Percentiles rank a stretch among this genome's conserved stretches.
Evolutionary conservation across 2,797 vertebrate genomes (phyloP).

Genomic region (Bradypus variegatus): DNA sequence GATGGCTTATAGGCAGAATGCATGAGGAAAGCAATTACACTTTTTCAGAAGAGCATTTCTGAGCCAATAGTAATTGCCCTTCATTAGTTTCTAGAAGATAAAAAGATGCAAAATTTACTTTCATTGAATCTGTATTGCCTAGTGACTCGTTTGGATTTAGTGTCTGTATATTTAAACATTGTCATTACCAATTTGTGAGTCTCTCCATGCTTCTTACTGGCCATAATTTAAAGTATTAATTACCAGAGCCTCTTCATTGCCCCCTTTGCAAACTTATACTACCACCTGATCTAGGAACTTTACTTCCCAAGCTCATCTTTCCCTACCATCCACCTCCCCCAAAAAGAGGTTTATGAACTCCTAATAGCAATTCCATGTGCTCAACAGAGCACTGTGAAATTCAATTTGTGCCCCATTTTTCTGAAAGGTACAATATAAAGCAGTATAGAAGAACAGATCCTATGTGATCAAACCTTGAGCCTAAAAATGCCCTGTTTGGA

Average conservation of each 20-base stretch:
- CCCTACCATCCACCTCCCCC: not conserved
- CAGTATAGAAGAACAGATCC: not conserved
- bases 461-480: not conserved
- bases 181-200: not conserved
- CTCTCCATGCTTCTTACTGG: not conserved
- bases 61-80: not conserved
- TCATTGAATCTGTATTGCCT: not conserved
- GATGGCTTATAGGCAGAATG: not conserved
- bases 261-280: not conserved
- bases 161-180: not conserved
- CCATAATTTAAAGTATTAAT: not conserved
- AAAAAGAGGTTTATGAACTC: not conserved
- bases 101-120: not conserved
- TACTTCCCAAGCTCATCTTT: not conserved
- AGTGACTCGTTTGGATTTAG: no score
- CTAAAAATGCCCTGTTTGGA: not conserved
- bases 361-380: not conserved
- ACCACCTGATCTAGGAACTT: not conserved
- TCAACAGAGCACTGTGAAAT: not conserved
- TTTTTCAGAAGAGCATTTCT: not conserved
- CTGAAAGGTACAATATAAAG: not conserved
- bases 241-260: not conserved
- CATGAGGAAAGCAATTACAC: not conserved
- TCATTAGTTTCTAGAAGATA: not conserved
- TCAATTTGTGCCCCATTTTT: not conserved